Evolutionary conservation across 2,113 vertebrate species (phyloP).

Genomic region (Puffinus mauretanicus): DNA sequence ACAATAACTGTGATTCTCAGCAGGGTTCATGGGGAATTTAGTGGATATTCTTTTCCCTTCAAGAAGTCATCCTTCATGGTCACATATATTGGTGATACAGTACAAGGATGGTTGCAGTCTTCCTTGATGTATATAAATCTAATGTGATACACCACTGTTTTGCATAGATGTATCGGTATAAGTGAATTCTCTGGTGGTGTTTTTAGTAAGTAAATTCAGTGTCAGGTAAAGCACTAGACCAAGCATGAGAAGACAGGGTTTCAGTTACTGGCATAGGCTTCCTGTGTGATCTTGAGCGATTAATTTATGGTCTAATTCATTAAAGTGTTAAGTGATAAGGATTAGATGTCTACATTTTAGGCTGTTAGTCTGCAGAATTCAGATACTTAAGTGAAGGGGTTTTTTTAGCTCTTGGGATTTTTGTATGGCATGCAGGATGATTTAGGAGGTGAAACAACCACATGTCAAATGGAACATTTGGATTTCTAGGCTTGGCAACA

Average conservation of each 20-base stretch:
- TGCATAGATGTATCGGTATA: neutral
- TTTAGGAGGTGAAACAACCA: neutral
- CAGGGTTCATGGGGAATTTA: neutral
- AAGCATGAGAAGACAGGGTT: neutral
- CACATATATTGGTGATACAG: neutral
- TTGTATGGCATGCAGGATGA: neutral
- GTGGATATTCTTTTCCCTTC: neutral
- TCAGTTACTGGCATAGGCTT: neutral
- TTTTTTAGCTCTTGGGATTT: neutral
- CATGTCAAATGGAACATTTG: neutral
- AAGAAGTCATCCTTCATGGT: neutral
- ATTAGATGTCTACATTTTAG: neutral
- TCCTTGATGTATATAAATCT: neutral
- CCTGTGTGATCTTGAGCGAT: neutral
- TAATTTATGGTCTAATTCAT: neutral
- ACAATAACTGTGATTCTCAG: neutral
- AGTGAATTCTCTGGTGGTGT: neutral
- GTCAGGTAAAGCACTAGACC: neutral
- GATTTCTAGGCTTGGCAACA: neutral
- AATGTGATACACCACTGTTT: neutral
- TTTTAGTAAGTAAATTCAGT: neutral
- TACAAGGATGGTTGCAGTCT: neutral
- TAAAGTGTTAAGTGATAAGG: neutral
- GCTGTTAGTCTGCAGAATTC: neutral
- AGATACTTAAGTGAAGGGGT: neutral